Base-by-base conservation (phyloP, 2,888 invertebrate genomes). In the Sipha maydis region DNA sequence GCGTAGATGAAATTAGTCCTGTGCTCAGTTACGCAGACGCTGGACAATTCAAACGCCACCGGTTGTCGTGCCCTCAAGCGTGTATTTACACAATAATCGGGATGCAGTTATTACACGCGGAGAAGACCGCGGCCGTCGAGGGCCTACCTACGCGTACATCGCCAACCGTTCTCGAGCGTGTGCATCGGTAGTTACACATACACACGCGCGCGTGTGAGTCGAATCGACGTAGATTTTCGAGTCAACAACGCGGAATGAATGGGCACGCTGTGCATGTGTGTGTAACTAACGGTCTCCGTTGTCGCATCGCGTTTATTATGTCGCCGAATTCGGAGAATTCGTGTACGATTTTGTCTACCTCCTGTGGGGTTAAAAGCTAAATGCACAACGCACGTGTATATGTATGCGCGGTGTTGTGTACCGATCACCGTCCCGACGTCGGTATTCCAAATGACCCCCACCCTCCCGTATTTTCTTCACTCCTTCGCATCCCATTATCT, bases 401-500 rank as follows among this genome's bases (percentile, higher is more conserved):
- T 41, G 41, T 41, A 41, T 9, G 41, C 8, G 41, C 41, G 41
- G 41, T 9, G 41, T 41, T 67, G 67, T 67, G 21, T 21, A n/a
- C 67, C n/a, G 67, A 5, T 21, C 75, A 21, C 38, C 38, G 38
- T 21, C 38, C 8, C 75, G 21, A 75, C 38, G 76, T 3, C 76
- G 25, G 76, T 41, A 76, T 41, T 19, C 76, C 76, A 76, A 76
- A 41, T 76, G 76, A 11, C 76, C 76, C n/a, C 9, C 67, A 41
- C 76, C n/a, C 9, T n/a, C 8, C 56, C 19, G 9, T 56, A 14
- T 1, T 1, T 17, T 56, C 19, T 56, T 21, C 19, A 56, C 56
- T 21, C 56, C 7, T 54, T 31, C 4, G 31, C 31, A 25, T 34
- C 21, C 38, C 34, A 21, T 21, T 38, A 21, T 75, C 56, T 25